Evolutionary conservation across 1,140 invertebrate species (phyloP), one percentile per base, ranked within the genome.

Genomic region (Zaprionus ornatus): DNA sequence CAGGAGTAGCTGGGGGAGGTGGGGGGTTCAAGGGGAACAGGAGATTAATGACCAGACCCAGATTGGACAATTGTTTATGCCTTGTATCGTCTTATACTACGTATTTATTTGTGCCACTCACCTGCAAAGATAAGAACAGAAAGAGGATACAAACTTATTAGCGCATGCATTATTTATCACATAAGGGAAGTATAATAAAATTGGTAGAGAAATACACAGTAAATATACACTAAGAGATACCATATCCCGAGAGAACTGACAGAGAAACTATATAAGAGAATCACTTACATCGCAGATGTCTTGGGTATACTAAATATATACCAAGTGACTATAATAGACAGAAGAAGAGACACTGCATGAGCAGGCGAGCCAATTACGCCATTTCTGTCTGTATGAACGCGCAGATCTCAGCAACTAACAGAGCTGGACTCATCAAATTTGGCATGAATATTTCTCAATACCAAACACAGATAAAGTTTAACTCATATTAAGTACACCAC

Each of bases 71-170:
- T 45, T 55, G 48, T 27, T 63, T 42, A 59, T 59, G 66, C 63
- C n/a, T n/a, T 9, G n/a, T 45, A 17, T 32, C 29, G 9, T 10
- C 29, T 32, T 45, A 17, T 45, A 2, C 9, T 7, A 42, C 15
- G n/a, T 42, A 42, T 42, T 4, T 42, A 42, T 5, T 42, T 7
- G 15, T 45, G n/a, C n/a, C 29, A 32, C 40, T 66, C 56, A 73
- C 70, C 63, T 73, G 63, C 63, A 73, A 73, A 19, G 40, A 66
- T 13, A 66, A 57, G 32, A 64, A 7, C 23, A 29, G 37, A 40
- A 50, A 13, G 9, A 50, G 21, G 32, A 48, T 9, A 21, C 17
- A 50, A 19, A 50, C 60, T 57, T 48, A 62, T 25, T n/a, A 45
- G 17, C n/a, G 40, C 25, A 21, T 29, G 19, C 9, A 50, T 50